A percentile compares a stretch with the other conserved stretches of the same genome.
These are phyloP conservation scores for Alosa alosa DNA, from an alignment of 2,113 vertebrate genomes.

Conservation along the genomic window DNA sequence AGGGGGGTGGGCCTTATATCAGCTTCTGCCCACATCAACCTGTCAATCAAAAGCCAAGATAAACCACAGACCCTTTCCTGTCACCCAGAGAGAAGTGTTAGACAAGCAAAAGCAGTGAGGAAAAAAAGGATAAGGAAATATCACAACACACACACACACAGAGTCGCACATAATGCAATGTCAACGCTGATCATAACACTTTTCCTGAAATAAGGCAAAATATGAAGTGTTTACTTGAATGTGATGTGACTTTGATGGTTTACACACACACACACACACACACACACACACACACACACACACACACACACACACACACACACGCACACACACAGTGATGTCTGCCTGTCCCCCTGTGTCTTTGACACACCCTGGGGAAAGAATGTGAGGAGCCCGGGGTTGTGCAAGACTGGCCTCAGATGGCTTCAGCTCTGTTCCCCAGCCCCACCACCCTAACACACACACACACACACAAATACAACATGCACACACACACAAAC, in stretches of 20 bases:
- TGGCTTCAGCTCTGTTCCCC: not conserved
- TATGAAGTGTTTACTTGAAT: not conserved
- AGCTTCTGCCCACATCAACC: not conserved
- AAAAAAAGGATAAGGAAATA: not conserved
- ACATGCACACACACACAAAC: not conserved
- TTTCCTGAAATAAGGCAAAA: no score
- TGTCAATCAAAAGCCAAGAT: not conserved
- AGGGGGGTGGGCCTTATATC: constrained; percentile 15
- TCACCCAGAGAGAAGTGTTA: not conserved
- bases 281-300: not conserved
- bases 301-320: no score
- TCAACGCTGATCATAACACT: no score
- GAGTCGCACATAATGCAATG: no score
- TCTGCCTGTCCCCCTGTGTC: not conserved
- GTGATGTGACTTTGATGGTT: not conserved
- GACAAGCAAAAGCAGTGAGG: not conserved
- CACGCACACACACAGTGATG: not conserved
- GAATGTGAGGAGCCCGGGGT: constrained; percentile 2
- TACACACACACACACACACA: not conserved
- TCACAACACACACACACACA: not conserved
- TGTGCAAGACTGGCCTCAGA: constrained; percentile 8
- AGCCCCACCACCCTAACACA: not conserved
- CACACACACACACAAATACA: not conserved
- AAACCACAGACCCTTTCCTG: not conserved
- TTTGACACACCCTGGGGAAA: constrained; percentile 11